Percentiles rank a stretch among this genome's conserved stretches.
Evolutionary conservation across 2,113 vertebrate species (phyloP).

Genomic region (Prochilodus magdalenae): DNA sequence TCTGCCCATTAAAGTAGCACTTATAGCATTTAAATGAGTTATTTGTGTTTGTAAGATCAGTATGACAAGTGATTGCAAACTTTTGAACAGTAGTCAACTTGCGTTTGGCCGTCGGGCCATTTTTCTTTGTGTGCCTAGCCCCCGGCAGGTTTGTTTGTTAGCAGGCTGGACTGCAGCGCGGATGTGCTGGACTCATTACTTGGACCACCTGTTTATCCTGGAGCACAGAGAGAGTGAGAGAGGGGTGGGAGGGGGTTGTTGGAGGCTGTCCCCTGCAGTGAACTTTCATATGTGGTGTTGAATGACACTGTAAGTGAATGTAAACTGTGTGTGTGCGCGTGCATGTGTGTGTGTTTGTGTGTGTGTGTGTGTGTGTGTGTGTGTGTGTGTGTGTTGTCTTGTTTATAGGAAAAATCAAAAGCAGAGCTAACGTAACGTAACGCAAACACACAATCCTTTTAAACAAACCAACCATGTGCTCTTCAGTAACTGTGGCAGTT

Average conservation of each 20-base stretch:
- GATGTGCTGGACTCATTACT: conserved; percentile 79
- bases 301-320: conserved; percentile 37
- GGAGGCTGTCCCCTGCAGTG: conserved; percentile 37
- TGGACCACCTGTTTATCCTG: conserved; percentile 80
- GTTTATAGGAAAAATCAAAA: too few species aligned
- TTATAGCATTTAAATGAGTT: not conserved
- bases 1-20: too few species aligned
- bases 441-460: too few species aligned
- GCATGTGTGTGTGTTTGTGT: too few species aligned
- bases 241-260: not conserved
- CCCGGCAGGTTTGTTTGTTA: conserved; percentile 73
- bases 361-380: too few species aligned
- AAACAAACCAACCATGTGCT: too few species aligned
- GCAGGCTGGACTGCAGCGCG: conserved; percentile 63
- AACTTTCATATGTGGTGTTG: conserved; percentile 41
- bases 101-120: not conserved
- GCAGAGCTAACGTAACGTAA: too few species aligned
- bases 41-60: not conserved
- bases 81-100: not conserved
- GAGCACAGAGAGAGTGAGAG: conserved; percentile 55
- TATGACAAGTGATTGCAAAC: conserved; percentile 6
- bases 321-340: conserved; percentile 18
- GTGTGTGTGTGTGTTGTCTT: too few species aligned
- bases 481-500: too few species aligned
- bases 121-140: conserved; percentile 46